These are phyloP conservation scores for Hemibagrus wyckioides DNA, from an alignment of 2,113 vertebrate genomes.

Conservation along the genomic window DNA sequence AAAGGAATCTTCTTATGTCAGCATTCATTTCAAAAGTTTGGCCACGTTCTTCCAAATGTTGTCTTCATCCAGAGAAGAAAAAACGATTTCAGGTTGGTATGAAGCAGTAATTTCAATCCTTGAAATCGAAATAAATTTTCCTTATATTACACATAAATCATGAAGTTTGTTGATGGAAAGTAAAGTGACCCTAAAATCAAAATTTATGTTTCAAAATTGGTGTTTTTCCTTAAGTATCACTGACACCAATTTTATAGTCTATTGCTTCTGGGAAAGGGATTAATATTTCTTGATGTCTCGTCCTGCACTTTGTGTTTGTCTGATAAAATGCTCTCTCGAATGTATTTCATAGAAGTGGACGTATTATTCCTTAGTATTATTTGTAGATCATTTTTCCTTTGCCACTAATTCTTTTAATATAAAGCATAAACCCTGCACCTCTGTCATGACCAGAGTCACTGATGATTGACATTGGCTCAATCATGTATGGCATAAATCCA, in stretches of 20 bases:
- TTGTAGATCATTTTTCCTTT: not conserved
- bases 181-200: not conserved
- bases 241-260: not conserved
- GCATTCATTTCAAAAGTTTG: slow-evolving; percentile 37
- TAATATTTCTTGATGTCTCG: not conserved
- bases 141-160: not conserved
- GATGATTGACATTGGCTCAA: not conserved
- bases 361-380: not conserved
- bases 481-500: not conserved
- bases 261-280: not conserved
- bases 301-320: not conserved
- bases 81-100: not conserved
- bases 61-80: not conserved
- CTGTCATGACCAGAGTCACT: not conserved
- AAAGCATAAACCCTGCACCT: not conserved
- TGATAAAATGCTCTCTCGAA: not conserved
- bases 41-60: not conserved
- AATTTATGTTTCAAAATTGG: not conserved
- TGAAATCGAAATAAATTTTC: not conserved
- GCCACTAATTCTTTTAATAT: no score
- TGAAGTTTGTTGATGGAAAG: not conserved
- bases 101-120: not conserved
- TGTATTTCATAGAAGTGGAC: no score
- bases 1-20: slow-evolving; percentile 58
- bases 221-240: not conserved